These are phyloP conservation scores for Ephialtes manifestator DNA, from an alignment of 2,888 invertebrate species.

Conservation along the genomic window DNA sequence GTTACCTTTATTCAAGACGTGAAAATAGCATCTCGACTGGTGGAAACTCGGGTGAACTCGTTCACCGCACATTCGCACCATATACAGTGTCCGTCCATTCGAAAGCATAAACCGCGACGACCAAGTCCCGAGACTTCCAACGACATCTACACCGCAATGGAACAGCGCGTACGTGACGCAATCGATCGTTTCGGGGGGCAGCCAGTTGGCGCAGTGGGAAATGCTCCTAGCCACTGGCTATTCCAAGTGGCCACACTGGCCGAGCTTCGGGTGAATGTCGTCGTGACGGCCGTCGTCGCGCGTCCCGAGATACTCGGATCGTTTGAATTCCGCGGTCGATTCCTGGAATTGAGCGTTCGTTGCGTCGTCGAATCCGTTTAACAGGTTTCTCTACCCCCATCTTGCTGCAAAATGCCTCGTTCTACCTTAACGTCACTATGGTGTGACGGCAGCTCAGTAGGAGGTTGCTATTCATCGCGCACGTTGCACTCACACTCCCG, in stretches of 20 bases:
- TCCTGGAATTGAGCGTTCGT: conserved; percentile 81
- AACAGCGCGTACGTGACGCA: conserved; percentile 66
- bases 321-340: conserved; percentile 79
- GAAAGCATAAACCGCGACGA: conserved; percentile 64
- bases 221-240: conserved; percentile 42
- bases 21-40: conserved; percentile 40
- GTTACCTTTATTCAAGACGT: conserved; percentile 52
- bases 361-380: conserved; percentile 79
- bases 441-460: conserved; percentile 18
- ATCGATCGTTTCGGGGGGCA: conserved; percentile 62
- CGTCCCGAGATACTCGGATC: conserved; percentile 55
- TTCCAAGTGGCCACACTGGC: conserved; percentile 28
- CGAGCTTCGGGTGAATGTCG: conserved; percentile 35
- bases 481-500: conserved; percentile 72
- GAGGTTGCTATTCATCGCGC: conserved; percentile 72
- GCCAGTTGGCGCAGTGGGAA: conserved; percentile 59
- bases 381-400: conserved; percentile 72
- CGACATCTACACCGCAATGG: conserved; percentile 52
- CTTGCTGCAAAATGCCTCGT: conserved; percentile 38
- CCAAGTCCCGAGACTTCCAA: conserved; percentile 57
- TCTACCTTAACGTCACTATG: conserved; percentile 36
- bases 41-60: conserved; percentile 44
- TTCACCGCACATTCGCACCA: conserved; percentile 10
- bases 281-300: conserved; percentile 50
- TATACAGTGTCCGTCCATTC: conserved; percentile 4